Base-by-base conservation (phyloP, 2,797 vertebrate genomes). In the Tragopan temminckii region DNA sequence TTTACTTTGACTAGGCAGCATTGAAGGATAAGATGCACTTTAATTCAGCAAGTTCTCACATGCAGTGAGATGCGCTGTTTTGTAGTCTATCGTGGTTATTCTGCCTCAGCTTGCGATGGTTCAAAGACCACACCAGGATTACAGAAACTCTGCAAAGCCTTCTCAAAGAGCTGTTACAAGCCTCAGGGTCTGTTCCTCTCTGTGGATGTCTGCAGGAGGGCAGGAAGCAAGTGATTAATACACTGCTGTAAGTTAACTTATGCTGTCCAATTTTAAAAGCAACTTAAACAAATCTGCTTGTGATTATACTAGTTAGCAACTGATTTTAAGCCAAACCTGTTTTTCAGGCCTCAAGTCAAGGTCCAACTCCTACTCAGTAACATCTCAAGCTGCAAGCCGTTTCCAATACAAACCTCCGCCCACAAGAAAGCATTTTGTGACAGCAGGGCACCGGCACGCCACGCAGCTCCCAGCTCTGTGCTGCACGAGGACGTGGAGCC, bases 21-120 rank as follows among this genome's bases (percentile, higher is more conserved):
- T 2, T 12, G 23, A 31, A 68, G 72, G 48, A n/a, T 16, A 45
- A 80, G 87, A n/a, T 1, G 29, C 40, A 69, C 75, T 43, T 42
- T 2, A 20, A 35, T 43, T 61, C 93, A 13, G 29, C 0, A 0
- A 13, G 74, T 1, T 50, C 78, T 33, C 27, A 7, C 0, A 2
- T 0, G 48, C 58, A n/a, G 12, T 0, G 1, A 58, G 69, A 55
- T 0, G 4, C 46, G 2, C 43, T 2, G 0, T 0, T 9, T 11
- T 1, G 0, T 3, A 7, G 46, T 1, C 89, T 19, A 5, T 43
- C 4, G 0, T 0, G 9, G 29, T 11, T 8, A 27, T 5, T 23
- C 67, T 82, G 25, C 29, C 1, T 7, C 1, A 3, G 9, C 17
- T 10, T 5, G 7, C 46, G 1, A 4, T 0, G 12, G 36, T 12